phyloP scores from a whole-genome alignment of 2,113 vertebrate genomes.

The Rhagologus leucostigma region DNA sequence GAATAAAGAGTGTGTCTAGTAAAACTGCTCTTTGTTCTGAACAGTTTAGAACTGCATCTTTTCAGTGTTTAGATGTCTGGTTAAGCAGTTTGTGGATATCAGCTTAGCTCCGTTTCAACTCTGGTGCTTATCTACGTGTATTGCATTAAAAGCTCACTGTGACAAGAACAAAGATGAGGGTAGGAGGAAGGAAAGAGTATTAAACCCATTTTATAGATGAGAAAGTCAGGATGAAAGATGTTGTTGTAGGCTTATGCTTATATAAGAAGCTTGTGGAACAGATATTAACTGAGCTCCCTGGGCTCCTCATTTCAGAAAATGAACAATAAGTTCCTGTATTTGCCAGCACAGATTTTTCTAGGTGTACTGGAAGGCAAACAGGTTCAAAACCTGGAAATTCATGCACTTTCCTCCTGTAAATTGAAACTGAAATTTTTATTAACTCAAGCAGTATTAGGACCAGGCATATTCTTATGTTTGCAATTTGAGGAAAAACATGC shows the following conservation, averaged over 20 bases:
- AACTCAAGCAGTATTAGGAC: not conserved
- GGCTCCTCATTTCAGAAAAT: not conserved
- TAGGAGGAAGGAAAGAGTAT: not conserved
- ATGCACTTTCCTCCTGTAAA: not conserved
- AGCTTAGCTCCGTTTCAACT: not conserved
- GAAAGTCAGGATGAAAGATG: not conserved
- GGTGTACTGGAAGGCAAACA: not conserved
- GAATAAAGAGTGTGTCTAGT: not conserved
- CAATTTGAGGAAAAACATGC: not conserved
- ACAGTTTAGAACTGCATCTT: not conserved
- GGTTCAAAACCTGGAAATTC: not conserved
- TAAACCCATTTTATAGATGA: not conserved
- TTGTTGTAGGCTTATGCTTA: not conserved
- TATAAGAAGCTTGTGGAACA: not conserved
- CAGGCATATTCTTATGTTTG: not conserved
- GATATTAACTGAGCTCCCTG: not conserved
- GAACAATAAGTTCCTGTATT: not conserved
- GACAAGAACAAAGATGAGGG: not conserved
- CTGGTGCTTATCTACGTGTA: not conserved
- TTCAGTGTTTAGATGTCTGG: not conserved
- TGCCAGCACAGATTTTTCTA: slow-evolving; percentile 6
- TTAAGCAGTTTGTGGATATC: not conserved
- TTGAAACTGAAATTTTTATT: not conserved
- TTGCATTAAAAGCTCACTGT: not conserved
- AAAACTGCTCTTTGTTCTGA: not conserved